These are phyloP conservation scores for Pogonomyrmex californicus DNA, from an alignment of 1,140 invertebrate species.

Conservation along the genomic window DNA sequence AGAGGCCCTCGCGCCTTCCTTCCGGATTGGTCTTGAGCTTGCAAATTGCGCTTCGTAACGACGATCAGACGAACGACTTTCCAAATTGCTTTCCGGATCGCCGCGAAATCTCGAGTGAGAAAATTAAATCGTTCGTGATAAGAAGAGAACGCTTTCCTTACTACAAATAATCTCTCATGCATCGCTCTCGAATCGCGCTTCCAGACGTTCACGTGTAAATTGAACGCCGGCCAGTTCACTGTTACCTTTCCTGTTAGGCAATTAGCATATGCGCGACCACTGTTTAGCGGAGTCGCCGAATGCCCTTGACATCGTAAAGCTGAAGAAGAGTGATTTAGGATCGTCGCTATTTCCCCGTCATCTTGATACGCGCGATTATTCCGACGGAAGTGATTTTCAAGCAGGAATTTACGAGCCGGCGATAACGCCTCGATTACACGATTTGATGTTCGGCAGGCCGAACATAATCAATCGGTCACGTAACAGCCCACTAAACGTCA, in stretches of 20 bases:
- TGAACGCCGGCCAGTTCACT: constrained; percentile 44
- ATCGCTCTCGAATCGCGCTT: not conserved
- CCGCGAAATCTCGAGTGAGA: not conserved
- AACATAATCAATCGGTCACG: not conserved
- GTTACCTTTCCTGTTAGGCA: constrained; percentile 57
- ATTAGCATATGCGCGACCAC: constrained; percentile 24
- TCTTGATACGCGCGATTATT: constrained; percentile 20
- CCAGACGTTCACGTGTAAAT: constrained; percentile 42
- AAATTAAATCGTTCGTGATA: not conserved
- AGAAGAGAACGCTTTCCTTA: too few relatives aligned
- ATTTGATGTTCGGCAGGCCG: not conserved
- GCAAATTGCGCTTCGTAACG: not conserved
- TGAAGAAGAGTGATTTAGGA: constrained; percentile 2
- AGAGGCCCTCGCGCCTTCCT: not conserved
- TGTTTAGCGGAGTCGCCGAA: constrained; percentile 8
- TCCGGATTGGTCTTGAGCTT: not conserved
- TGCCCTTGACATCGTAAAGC: constrained; percentile 36
- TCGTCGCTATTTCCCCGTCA: not conserved
- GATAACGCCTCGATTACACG: constrained; percentile 16
- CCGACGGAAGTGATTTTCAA: not conserved
- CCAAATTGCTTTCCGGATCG: not conserved
- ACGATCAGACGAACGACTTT: not conserved
- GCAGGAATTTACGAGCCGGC: not conserved
- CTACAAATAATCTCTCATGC: not conserved
- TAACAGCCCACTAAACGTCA: not conserved